Conservation (phyloP, 92 coral and sea anemone species). For the Zoanthus solanderi region DNA sequence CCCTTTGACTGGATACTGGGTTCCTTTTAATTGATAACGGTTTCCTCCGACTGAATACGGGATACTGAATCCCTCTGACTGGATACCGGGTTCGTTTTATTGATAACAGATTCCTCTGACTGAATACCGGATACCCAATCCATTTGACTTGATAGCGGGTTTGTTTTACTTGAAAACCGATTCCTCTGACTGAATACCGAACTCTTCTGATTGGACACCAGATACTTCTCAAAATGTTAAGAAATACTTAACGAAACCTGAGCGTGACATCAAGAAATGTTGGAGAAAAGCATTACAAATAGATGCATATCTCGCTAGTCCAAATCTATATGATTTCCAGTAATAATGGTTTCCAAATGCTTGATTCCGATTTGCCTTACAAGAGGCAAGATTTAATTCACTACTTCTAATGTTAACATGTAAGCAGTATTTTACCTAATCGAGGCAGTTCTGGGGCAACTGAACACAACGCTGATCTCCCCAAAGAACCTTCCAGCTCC, state of each 20-base stretch:
- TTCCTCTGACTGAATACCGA: background rate
- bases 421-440: conserved; percentile 67
- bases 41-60: background rate
- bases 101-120: background rate
- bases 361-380: background rate
- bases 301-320: too few species aligned
- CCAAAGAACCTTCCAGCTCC: conserved; percentile 91
- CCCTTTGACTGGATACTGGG: too few species aligned
- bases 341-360: background rate
- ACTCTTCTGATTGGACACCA: too few species aligned
- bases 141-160: background rate
- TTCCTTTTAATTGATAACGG: background rate
- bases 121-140: background rate
- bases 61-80: background rate
- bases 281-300: too few species aligned
- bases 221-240: too few species aligned
- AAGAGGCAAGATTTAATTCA: background rate
- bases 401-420: background rate
- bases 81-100: background rate
- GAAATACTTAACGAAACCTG: too few species aligned
- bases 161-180: background rate
- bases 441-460: conserved; percentile 91
- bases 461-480: conserved; percentile 85
- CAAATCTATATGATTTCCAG: too few species aligned
- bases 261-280: too few species aligned